Evolutionary conservation across 2,888 invertebrate species (phyloP), one percentile per base, ranked within the genome.

Genomic region (Liposcelis brunnea): DNA sequence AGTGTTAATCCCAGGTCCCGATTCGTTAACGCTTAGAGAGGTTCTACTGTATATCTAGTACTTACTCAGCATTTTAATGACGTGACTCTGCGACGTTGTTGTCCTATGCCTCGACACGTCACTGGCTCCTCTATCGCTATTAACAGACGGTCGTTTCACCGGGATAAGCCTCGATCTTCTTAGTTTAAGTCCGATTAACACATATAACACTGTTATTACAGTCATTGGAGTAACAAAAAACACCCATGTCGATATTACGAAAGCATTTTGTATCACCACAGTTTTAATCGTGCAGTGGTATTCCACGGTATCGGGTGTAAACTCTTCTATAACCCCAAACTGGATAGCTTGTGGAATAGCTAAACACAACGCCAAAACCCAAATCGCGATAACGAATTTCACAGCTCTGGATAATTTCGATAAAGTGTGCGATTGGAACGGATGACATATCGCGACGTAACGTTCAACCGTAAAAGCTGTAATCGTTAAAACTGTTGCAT

Each of bases 401-500:
- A 86, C 72, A 2, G 85, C 87, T 47, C 91, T 70, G 19, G 81
- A 80, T 33, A 89, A 64, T 55, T 85, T 84, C 1, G 86, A 85
- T 71, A 85, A 77, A 2, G 81, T 82, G 59, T 86, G 85, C 2
- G 80, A 76, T 56, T 77, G 69, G 55, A 90, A 83, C 0, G 90
- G 90, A 51, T 69, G 66, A 54, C 70, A 71, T 42, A 72, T 70
- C 46, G 70, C 71, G 15, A 71, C 59, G 56, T 70, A 72, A 33
- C 71, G 58, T 56, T 71, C 70, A 18, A 68, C 61, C 2, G 82
- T 90, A 61, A 90, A 90, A 2, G 86, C 85, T 1, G 86, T 85
- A 55, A 90, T 90, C 10, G 81, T 83, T 49, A 83, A 63, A 2
- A 90, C 86, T 0, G 87, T 87, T 1, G 85, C 84, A 58, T 84